A percentile compares a stretch with the other conserved stretches of the same genome.
Conservation (phyloP, 2,113 vertebrate species). For the Chionis minor region DNA sequence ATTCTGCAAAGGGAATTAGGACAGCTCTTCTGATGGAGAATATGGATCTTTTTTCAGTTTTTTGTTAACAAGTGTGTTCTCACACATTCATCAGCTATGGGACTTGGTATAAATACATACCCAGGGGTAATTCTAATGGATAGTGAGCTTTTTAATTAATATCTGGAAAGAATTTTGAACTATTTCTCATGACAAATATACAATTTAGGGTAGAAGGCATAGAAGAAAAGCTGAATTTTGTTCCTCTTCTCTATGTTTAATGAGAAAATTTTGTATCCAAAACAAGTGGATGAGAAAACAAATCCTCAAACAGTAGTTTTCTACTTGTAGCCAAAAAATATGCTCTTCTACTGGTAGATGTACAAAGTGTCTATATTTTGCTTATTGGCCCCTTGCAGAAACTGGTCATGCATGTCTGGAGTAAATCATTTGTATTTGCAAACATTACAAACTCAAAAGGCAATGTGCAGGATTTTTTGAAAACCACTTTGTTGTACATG, state of each 20-base stretch:
- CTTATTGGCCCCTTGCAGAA: not conserved
- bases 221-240: not conserved
- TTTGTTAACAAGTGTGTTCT: not conserved
- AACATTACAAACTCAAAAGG: not conserved
- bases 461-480: not conserved
- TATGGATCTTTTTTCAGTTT: not conserved
- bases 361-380: not conserved
- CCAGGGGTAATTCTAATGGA: not conserved
- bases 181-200: not conserved
- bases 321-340: not conserved
- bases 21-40: not conserved
- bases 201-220: not conserved
- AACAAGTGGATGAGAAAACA: not conserved
- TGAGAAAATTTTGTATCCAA: not conserved
- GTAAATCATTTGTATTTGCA: not conserved
- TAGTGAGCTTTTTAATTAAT: not conserved
- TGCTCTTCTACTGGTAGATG: not conserved
- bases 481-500: not conserved
- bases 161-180: constrained; percentile 8
- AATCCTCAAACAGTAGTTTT: not conserved
- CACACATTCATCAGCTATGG: not conserved
- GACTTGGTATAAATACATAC: not conserved
- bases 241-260: not conserved
- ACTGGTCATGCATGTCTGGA: not conserved
- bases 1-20: not conserved